These are phyloP conservation scores for Lasioglossum calceatum DNA, from an alignment of 2,888 invertebrate species.

Conservation along the genomic window DNA sequence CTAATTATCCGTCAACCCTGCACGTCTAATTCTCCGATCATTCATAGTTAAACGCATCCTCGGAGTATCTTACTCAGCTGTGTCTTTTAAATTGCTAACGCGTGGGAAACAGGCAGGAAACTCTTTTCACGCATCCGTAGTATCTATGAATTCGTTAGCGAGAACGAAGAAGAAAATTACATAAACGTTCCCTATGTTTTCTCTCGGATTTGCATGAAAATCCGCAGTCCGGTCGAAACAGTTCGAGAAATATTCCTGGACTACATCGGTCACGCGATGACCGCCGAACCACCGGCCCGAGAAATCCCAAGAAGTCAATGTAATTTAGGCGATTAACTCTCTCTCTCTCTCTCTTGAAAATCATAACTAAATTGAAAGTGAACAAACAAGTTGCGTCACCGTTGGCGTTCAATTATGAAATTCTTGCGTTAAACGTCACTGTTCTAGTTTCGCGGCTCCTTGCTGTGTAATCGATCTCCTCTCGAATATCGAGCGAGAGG, in stretches of 20 bases:
- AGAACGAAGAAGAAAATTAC: background rate
- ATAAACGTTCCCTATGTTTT: background rate
- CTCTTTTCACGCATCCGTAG: background rate
- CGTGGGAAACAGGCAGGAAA: background rate
- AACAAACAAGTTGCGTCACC: no score
- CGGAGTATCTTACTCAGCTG: background rate
- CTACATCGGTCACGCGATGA: background rate
- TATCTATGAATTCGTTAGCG: background rate
- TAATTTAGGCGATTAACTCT: background rate
- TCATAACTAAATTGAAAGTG: background rate
- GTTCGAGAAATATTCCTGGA: background rate
- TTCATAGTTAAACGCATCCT: background rate
- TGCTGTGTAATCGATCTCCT: background rate
- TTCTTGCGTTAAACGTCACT: background rate
- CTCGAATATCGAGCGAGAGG: background rate
- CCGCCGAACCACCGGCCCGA: background rate
- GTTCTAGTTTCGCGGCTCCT: background rate
- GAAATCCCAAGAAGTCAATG: background rate
- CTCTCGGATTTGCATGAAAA: background rate
- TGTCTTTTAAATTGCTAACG: background rate
- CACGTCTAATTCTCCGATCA: background rate
- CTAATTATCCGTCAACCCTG: constrained; percentile 16
- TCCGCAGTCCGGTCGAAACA: background rate
- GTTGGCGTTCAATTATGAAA: background rate
- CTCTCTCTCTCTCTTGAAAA: background rate